Percentiles rank a stretch among this genome's conserved stretches.
phyloP scores from a whole-genome alignment of 2,797 vertebrate genomes.

The Glyptemys insculpta region DNA sequence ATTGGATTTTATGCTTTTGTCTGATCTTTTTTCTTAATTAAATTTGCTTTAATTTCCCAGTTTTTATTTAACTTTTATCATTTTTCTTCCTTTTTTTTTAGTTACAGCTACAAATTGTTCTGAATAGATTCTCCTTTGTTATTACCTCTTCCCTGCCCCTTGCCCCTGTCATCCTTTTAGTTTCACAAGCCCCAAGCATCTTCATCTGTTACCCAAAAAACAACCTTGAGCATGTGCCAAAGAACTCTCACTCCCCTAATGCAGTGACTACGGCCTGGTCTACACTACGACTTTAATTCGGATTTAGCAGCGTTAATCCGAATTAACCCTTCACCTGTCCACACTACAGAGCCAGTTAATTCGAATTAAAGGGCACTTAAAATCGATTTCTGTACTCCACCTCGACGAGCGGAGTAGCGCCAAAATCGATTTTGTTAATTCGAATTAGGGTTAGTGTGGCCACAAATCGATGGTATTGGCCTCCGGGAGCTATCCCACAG shows the following conservation, averaged over 20 bases:
- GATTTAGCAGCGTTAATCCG: no score
- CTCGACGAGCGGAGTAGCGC: no score
- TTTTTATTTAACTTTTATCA: conserved; percentile 28
- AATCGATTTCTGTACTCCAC: no score
- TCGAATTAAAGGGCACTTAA: no score
- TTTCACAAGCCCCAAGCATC: not conserved
- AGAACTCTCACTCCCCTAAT: not conserved
- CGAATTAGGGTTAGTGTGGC: no score
- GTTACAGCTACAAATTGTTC: not conserved
- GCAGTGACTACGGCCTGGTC: no score
- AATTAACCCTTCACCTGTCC: no score
- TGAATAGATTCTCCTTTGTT: conserved; percentile 31
- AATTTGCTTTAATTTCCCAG: conserved; percentile 5
- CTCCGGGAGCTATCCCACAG: no score
- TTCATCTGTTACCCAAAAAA: not conserved
- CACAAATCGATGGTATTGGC: no score
- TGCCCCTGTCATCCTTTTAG: not conserved
- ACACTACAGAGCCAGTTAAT: no score
- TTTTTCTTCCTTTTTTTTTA: conserved; percentile 5
- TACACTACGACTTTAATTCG: no score
- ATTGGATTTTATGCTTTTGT: conserved; percentile 4
- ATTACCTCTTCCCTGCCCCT: not conserved
- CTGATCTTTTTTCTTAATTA: not conserved
- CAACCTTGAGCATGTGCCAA: not conserved
- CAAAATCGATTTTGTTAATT: no score